These are phyloP conservation scores for Ctena decussata DNA, from an alignment of 2,888 invertebrate species.

Conservation along the genomic window DNA sequence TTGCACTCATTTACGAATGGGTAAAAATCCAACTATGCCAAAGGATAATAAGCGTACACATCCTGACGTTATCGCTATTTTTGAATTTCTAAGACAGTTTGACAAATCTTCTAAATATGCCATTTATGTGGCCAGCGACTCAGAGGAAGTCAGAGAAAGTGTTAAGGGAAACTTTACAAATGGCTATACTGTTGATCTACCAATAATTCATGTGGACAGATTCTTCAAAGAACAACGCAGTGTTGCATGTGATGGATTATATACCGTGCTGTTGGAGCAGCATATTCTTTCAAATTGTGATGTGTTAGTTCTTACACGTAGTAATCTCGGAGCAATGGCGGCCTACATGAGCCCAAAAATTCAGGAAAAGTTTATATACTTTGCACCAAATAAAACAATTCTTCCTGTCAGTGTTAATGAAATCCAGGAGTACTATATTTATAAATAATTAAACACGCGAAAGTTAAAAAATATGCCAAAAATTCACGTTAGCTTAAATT, in stretches of 20 bases:
- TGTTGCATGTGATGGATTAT: constrained; percentile 28
- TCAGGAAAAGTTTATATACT: constrained; percentile 20
- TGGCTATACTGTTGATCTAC: not conserved
- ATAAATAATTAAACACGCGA: constrained; percentile 11
- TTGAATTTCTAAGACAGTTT: constrained; percentile 19
- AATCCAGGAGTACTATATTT: constrained; percentile 19
- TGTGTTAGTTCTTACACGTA: constrained; percentile 37
- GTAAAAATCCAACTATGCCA: constrained; percentile 44
- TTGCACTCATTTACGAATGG: constrained; percentile 50
- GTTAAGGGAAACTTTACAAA: not conserved
- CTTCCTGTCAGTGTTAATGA: constrained; percentile 1
- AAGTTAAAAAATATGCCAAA: too few species aligned
- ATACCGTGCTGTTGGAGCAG: constrained; percentile 36
- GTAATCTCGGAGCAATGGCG: constrained; percentile 45
- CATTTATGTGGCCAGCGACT: constrained; percentile 48
- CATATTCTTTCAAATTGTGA: constrained; percentile 41
- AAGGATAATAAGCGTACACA: constrained; percentile 5
- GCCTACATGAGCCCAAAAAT: constrained; percentile 32
- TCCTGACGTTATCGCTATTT: constrained; percentile 26
- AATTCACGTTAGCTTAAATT: too few species aligned
- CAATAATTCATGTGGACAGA: constrained; percentile 45
- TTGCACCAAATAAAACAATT: not conserved
- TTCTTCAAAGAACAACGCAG: not conserved
- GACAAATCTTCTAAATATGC: not conserved
- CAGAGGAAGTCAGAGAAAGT: constrained; percentile 14